These are phyloP conservation scores for Lithodes maja DNA, from an alignment of 2,888 invertebrate species.

Conservation along the genomic window DNA sequence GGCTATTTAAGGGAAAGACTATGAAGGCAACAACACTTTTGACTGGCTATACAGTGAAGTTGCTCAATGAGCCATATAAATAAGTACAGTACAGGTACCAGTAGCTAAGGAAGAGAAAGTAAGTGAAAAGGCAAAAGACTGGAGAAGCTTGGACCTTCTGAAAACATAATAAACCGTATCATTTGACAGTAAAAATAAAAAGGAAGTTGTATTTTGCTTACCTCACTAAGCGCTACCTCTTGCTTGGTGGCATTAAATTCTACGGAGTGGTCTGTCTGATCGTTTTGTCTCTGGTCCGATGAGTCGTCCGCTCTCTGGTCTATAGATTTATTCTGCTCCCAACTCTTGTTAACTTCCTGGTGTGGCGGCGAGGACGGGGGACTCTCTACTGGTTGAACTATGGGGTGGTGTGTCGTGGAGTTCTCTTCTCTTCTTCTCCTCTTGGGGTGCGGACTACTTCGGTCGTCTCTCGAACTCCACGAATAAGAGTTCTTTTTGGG, in stretches of 20 bases:
- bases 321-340: conserved; percentile 37
- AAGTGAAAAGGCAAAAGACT: too few species aligned
- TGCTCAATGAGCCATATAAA: too few species aligned
- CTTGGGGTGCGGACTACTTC: conserved; percentile 66
- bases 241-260: conserved; percentile 41
- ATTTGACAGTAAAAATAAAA: too few species aligned
- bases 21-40: too few species aligned
- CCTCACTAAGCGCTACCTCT: conserved; percentile 48
- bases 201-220: neutral
- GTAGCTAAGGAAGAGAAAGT: too few species aligned
- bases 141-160: too few species aligned
- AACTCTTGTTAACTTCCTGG: conserved; percentile 39
- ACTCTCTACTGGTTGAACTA: conserved; percentile 33
- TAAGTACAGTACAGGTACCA: too few species aligned
- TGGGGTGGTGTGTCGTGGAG: conserved; percentile 13
- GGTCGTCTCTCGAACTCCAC: conserved; percentile 55
- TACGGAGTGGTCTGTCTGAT: conserved; percentile 28
- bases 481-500: conserved; percentile 51
- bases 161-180: too few species aligned
- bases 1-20: too few species aligned
- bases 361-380: conserved; percentile 43
- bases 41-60: too few species aligned
- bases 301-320: conserved; percentile 45
- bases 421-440: conserved; percentile 57
- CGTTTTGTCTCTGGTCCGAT: conserved; percentile 36